Evolutionary conservation across 2,888 invertebrate genomes (phyloP).

Genomic region (Physocephala rufipes): DNA sequence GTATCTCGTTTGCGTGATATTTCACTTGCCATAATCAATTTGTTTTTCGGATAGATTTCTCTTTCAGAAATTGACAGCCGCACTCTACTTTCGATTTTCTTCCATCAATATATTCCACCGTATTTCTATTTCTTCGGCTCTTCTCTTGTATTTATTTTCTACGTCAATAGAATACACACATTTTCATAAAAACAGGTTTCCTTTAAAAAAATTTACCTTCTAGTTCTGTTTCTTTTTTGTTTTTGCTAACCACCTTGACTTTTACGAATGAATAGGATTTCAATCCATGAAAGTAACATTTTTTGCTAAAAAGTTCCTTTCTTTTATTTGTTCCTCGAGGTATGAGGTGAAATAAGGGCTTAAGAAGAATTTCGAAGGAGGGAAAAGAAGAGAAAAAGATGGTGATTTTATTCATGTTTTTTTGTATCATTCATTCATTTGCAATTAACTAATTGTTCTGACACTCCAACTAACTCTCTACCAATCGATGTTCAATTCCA

Average conservation of each 20-base stretch:
- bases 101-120: background rate
- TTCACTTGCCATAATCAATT: background rate
- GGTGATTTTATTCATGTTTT: background rate
- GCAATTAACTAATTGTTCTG: slow-evolving; percentile 29
- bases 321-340: too few species aligned
- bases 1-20: too few species aligned
- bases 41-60: slow-evolving; percentile 20
- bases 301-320: background rate
- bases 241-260: background rate
- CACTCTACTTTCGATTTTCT: too few species aligned
- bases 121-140: background rate
- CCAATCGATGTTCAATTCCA: background rate
- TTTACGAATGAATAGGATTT: background rate
- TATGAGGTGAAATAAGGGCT: too few species aligned
- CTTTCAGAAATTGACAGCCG: slow-evolving; percentile 17
- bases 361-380: too few species aligned
- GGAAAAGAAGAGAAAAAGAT: background rate
- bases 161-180: too few species aligned
- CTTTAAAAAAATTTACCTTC: background rate
- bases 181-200: background rate
- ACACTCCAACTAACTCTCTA: background rate
- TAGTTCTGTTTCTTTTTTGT: background rate
- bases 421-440: background rate
- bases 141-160: background rate
- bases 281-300: background rate